Evolutionary conservation across 1,140 invertebrate genomes (phyloP).

Genomic region (Mercenaria mercenaria): DNA sequence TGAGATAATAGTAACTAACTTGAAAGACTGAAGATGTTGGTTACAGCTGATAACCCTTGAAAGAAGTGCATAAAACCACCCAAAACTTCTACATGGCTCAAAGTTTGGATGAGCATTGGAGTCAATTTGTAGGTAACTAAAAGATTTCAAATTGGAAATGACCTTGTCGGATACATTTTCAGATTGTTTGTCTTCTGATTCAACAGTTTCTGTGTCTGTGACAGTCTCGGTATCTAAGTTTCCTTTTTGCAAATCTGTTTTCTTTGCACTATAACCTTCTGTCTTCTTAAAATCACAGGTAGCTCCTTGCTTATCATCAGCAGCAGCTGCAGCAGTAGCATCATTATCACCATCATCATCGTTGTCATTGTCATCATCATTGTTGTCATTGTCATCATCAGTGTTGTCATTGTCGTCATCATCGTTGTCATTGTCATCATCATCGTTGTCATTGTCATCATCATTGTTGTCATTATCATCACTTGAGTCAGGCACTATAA

Average conservation of each 20-base stretch:
- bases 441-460: not conserved
- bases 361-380: not conserved
- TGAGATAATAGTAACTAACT: not conserved
- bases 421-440: not conserved
- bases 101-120: not conserved
- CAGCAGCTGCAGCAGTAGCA: too few relatives aligned
- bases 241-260: too few relatives aligned
- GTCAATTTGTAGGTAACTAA: not conserved
- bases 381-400: too few relatives aligned
- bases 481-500: constrained; percentile 11
- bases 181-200: not conserved
- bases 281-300: not conserved
- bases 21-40: not conserved
- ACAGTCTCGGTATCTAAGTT: not conserved
- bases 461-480: not conserved
- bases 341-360: not conserved
- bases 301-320: too few relatives aligned
- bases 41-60: not conserved
- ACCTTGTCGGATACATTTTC: not conserved
- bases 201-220: not conserved
- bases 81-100: not conserved
- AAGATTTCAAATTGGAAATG: not conserved
- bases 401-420: not conserved
- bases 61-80: not conserved
- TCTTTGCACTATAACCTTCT: not conserved